Base-by-base conservation (phyloP, 1,140 invertebrate species). In the Leptonema lineaticorne region DNA sequence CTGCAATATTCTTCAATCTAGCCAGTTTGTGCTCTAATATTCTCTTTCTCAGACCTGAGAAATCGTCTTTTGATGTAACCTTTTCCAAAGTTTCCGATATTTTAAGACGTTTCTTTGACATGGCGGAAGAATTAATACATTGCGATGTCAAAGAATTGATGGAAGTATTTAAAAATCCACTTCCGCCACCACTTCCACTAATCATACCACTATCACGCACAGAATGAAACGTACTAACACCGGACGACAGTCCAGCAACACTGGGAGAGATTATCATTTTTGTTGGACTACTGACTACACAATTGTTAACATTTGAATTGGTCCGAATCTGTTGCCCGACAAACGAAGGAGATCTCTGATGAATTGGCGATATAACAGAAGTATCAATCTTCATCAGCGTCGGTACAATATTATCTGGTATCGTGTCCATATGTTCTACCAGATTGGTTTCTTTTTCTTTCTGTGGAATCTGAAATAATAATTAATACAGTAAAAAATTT, bases 11-110 rank as follows among this genome's bases (percentile, higher is more conserved):
- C 30, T 77, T 75, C 74, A 83, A 76, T 1, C 76, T 74, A n/a
- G 77, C 78, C 27, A 79, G 78, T 65, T 82, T 84, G 46, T 83
- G 76, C 41, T 85, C 83, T 69, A 82, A 75, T 33, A 83, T 80
- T 50, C 76, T 76, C 14, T 77, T 76, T 3, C 79, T 74, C n/a
- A 78, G 79, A 18, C 76, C 74, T 2, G 65, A 65, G 0, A 74
- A 28, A 11, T 81, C 79, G n/a, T 78, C 78, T 3, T 67, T 50
- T 4, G 75, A 63, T 8, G 72, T 66, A 14, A 69, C 45, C 56
- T 78, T 78, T 22, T 82, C 78, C 1, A 63, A 65, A 5, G 67
- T 66, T 4, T 84, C 82, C 1, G 73, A 71, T 9, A 83, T 29
- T 66, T 81, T 79, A 0, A 81, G 60, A 24, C 80, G 79, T 70